Conservation (phyloP, 2,113 vertebrate species). For the Sakesphorus luctuosus region DNA sequence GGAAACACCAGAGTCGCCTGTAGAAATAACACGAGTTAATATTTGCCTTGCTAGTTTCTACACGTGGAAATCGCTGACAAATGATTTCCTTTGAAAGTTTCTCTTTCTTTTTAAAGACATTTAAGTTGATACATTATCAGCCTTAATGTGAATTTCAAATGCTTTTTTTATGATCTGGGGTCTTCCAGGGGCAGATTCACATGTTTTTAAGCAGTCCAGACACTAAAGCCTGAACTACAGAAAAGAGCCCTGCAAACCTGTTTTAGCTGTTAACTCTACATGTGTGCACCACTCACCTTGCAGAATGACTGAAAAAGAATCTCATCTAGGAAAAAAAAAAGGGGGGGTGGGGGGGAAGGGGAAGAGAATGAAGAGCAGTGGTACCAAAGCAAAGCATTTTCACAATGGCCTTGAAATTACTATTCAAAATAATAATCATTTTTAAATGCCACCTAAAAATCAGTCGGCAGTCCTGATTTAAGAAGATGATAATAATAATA, state of each 20-base stretch:
- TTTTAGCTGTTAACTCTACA: background rate
- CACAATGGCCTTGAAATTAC: background rate
- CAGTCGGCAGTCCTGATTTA: background rate
- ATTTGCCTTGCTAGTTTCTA: background rate
- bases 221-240: background rate
- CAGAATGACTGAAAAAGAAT: background rate
- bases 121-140: background rate
- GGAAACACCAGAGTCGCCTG: background rate
- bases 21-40: fast-evolving
- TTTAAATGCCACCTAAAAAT: background rate
- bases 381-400: background rate
- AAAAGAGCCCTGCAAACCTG: background rate
- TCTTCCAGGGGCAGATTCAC: background rate
- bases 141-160: background rate
- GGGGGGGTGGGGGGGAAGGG: fast-evolving
- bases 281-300: background rate
- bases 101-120: background rate
- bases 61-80: background rate
- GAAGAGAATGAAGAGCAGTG: background rate
- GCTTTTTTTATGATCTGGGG: background rate
- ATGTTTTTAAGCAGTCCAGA: background rate
- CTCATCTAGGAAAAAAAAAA: background rate
- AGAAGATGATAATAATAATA: background rate
- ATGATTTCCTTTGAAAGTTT: background rate
- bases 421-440: background rate